Base-by-base conservation (phyloP, 2,797 vertebrate genomes). In the Perodicticus potto region DNA sequence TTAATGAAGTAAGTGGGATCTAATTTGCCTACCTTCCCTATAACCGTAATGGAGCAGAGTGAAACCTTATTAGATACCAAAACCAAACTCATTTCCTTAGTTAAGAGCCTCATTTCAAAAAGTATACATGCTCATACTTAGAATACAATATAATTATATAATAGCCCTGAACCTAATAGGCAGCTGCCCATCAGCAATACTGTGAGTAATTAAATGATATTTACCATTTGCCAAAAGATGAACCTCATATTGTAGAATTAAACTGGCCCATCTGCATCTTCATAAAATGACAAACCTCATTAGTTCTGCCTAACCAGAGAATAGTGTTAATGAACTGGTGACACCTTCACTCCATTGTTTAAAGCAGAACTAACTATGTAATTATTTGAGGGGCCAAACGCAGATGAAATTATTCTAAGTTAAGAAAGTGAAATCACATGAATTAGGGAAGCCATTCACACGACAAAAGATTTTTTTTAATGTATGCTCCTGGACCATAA, bases 231-330 rank as follows among this genome's bases (percentile, higher is more conserved):
- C 93, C 78, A 55, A 97, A 97, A 98, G 98, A 98, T 97, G 98
- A 98, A 96, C 97, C 97, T 97, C 96, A 97, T 94, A 97, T 88
- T 98, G 97, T 98, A 98, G 97, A 98, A 98, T 96, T 97, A 97
- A 98, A 98, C 95, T 81, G 93, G 97, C 94, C 98, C 98, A 98
- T 98, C 98, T 98, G 98, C 97, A 98, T 98, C 97, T 98, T 98
- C 95, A 80, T 83, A 98, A 97, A 98, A 98, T 93, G 98, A 98
- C 98, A 98, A 98, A 98, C 97, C 98, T 98, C 97, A 97, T 98
- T 98, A 98, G 98, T 98, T 98, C 98, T 98, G 98, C 97, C 97
- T 94, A 93, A 97, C 94, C 74, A 85, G 96, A 97, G 97, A 98
- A 97, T 91, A 98, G 96, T 92, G 97, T 97, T 97, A 98, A 98